These are phyloP conservation scores for Rotaria magnacalcarata DNA, from an alignment of 2,888 invertebrate genomes.

Conservation along the genomic window DNA sequence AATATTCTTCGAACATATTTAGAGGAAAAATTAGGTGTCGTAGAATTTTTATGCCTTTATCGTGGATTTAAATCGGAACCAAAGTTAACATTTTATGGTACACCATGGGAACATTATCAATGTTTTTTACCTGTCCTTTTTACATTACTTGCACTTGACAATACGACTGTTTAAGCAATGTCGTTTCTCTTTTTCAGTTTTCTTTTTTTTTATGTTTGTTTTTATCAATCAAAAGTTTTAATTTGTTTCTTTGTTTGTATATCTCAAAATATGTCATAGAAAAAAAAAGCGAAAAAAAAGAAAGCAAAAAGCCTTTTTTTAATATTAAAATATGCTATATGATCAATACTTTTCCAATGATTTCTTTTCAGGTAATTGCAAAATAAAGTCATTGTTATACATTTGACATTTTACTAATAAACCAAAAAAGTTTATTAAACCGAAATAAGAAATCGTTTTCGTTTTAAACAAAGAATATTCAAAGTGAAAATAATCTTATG, in stretches of 20 bases:
- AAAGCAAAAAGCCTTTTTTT: background rate
- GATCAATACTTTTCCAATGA: background rate
- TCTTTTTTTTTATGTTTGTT: background rate
- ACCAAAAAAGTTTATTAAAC: background rate
- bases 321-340: background rate
- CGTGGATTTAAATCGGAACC: constrained; percentile 30
- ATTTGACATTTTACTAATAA: background rate
- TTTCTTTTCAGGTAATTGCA: background rate
- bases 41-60: constrained; percentile 33
- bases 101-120: constrained; percentile 32
- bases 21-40: constrained; percentile 32
- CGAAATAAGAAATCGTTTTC: no score
- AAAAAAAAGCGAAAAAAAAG: background rate
- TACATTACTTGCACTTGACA: constrained; percentile 8
- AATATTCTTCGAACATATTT: constrained; percentile 9
- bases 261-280: constrained; percentile 1
- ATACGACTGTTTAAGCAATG: constrained; percentile 22
- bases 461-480: no score
- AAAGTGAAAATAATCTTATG: no score
- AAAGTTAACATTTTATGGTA: constrained; percentile 27
- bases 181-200: background rate
- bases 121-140: constrained; percentile 27
- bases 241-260: constrained; percentile 15
- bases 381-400: background rate
- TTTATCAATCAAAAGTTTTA: constrained; percentile 6